Evolutionary conservation across 2,113 vertebrate species (phyloP), one percentile per base, ranked within the genome.

Genomic region (Nymphicus hollandicus): DNA sequence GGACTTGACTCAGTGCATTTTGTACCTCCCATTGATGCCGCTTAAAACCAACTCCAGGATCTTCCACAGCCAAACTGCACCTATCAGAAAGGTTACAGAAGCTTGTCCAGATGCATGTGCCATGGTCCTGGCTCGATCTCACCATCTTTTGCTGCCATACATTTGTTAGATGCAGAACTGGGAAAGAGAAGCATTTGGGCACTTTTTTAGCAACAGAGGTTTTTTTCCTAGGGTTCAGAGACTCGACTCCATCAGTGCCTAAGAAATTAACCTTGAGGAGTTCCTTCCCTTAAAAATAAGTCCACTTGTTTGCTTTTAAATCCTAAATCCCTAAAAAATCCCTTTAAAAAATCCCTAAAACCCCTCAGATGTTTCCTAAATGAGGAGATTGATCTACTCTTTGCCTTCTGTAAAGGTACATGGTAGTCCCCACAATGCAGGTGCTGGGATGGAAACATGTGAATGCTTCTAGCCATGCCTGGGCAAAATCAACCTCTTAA

Each of bases 391-490:
- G 41, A 52, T 13, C 60, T 43, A 3, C 15, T 23, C 31, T 58
- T 66, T 53, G 17, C 44, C 60, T 77, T 89, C 37, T 33, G 39
- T 60, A 65, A 72, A 65, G 22, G 13, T 2, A 9, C 1, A 0
- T 12, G 6, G 12, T 13, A 35, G 35, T 31, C 7, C n/a, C 41
- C 9, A 2, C 16, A 3, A 6, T 1, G 8, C 35, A 52, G 35
- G 41, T 83, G 41, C 61, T 60, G 69, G 35, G 33, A 10, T 55
- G 49, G 73, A 43, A 69, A n/a, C 1, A 11, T 24, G 37, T 3
- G 44, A 64, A 47, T 2, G 9, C 31, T 46, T 46, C 46, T 35
- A 46, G 25, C 33, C 46, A 5, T 20, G 9, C 8, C 41, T 6
- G 14, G 61, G n/a, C 10, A 47, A 52, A 70, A 31, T 35, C n/a